Conservation (phyloP, 2,113 vertebrate genomes). For the Chlamydotis undulata region DNA sequence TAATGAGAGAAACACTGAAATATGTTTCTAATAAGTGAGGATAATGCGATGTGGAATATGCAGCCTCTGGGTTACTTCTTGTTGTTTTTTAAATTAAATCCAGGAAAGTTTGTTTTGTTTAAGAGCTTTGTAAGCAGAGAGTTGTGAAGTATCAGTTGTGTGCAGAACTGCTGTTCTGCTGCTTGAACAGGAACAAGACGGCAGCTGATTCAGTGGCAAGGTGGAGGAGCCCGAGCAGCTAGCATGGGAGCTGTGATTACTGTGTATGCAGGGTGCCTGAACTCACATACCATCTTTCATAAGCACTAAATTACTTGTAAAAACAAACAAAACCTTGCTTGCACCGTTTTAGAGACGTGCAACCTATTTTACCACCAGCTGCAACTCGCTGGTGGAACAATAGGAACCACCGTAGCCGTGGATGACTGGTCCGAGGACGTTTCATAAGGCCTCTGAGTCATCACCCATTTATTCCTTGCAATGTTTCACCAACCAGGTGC, state of each 20-base stretch:
- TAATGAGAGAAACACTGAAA: background rate
- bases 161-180: background rate
- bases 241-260: background rate
- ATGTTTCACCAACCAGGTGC: slow-evolving; percentile 29
- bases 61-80: slow-evolving; percentile 14
- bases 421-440: background rate
- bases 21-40: background rate
- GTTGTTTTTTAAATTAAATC: slow-evolving; percentile 32
- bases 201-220: background rate
- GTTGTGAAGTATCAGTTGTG: background rate
- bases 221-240: background rate
- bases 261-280: fast-evolving
- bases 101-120: background rate
- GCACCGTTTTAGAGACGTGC: background rate
- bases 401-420: background rate
- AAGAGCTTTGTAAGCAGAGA: background rate
- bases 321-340: background rate
- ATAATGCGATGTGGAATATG: background rate
- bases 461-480: background rate
- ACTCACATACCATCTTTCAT: background rate
- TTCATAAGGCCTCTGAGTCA: slow-evolving; percentile 48
- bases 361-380: slow-evolving; percentile 9
- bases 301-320: background rate
- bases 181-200: background rate
- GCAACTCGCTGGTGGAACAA: slow-evolving; percentile 26